These are phyloP conservation scores for Papilio helenus DNA, from an alignment of 1,140 invertebrate genomes.

Conservation along the genomic window DNA sequence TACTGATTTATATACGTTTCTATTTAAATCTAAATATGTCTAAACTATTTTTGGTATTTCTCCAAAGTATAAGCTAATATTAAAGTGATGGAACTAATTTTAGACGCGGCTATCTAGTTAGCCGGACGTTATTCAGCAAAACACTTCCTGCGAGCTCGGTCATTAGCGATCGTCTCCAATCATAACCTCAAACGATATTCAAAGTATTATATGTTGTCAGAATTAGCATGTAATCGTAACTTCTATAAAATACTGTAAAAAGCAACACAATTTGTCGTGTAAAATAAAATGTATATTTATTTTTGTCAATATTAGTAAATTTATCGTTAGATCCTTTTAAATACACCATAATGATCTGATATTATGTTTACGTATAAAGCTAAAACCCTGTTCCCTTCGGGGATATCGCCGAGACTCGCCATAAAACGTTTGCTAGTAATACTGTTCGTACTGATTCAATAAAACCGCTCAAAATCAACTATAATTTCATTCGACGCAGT, in stretches of 20 bases:
- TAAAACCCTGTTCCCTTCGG: slow-evolving; percentile 44
- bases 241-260: too few species aligned
- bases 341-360: slow-evolving; percentile 11
- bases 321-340: slow-evolving; percentile 5
- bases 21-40: background rate
- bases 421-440: slow-evolving; percentile 54
- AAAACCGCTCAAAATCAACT: slow-evolving; percentile 35
- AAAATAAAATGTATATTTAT: too few species aligned
- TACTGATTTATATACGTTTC: background rate
- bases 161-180: slow-evolving; percentile 50
- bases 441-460: slow-evolving; percentile 60
- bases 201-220: background rate
- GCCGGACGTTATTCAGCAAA: slow-evolving; percentile 70
- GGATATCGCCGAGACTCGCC: slow-evolving; percentile 61
- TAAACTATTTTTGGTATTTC: slow-evolving; percentile 50
- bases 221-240: background rate
- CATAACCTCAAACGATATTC: slow-evolving; percentile 27
- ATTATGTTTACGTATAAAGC: slow-evolving; percentile 27
- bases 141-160: slow-evolving; percentile 43
- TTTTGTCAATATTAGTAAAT: too few species aligned
- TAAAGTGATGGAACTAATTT: slow-evolving; percentile 49
- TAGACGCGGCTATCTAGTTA: slow-evolving; percentile 64
- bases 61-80: slow-evolving; percentile 41
- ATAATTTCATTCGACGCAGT: slow-evolving; percentile 32
- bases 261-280: too few species aligned